Percentiles rank a stretch among this genome's conserved stretches.
Conservation (phyloP, 2,113 vertebrate genomes). For the Cisticola juncidis region DNA sequence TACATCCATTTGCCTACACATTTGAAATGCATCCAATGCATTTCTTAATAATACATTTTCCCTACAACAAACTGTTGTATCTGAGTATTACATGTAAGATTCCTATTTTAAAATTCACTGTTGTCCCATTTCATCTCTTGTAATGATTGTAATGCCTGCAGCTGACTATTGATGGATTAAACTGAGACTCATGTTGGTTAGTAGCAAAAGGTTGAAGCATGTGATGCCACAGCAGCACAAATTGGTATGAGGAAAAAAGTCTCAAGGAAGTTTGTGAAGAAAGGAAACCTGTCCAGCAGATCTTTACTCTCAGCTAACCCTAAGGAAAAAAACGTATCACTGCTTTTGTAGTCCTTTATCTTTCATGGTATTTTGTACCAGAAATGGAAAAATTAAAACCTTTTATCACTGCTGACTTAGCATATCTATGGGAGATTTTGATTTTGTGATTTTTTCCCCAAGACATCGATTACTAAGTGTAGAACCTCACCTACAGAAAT, state of each 20-base stretch:
- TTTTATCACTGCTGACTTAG: neutral
- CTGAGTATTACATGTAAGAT: neutral
- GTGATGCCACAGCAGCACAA: neutral
- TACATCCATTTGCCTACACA: neutral
- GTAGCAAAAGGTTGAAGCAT: neutral
- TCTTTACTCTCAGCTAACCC: neutral
- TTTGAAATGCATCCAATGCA: neutral
- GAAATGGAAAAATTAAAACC: neutral
- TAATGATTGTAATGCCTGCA: neutral
- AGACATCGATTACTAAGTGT: neutral
- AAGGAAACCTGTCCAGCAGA: neutral
- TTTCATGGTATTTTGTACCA: neutral
- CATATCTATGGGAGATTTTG: neutral
- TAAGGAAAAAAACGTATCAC: neutral
- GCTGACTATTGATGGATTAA: neutral
- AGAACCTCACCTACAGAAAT: neutral
- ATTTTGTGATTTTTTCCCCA: neutral
- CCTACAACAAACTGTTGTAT: neutral
- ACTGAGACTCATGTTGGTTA: neutral
- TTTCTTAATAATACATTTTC: neutral
- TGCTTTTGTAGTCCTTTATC: neutral
- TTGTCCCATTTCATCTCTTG: neutral
- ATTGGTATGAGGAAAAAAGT: neutral
- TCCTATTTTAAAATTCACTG: neutral
- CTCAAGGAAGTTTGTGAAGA: neutral